Percentiles rank a stretch among this genome's conserved stretches.
Evolutionary conservation across 2,888 invertebrate genomes (phyloP).

Genomic region (Odontocolon sp.): DNA sequence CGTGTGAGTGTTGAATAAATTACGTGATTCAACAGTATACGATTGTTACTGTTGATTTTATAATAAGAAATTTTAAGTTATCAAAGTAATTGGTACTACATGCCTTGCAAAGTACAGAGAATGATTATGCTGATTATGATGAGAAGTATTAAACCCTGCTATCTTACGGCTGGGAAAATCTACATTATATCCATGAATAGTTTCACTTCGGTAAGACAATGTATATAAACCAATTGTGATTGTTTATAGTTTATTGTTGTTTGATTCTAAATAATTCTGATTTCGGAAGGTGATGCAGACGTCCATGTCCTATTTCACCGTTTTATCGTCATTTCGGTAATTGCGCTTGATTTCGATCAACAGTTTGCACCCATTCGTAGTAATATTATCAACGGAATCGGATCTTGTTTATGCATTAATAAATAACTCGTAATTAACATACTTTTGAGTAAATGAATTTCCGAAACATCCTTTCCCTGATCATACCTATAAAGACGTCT

Average conservation of each 20-base stretch:
- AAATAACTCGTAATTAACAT: too few species aligned
- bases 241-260: too few species aligned
- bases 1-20: conserved; percentile 32
- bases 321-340: neutral
- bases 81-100: conserved; percentile 11
- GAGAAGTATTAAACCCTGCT: conserved; percentile 9
- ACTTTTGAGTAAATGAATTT: too few species aligned
- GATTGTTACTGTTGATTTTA: neutral
- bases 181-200: conserved; percentile 20
- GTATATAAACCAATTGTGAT: neutral
- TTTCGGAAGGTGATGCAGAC: neutral
- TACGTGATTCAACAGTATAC: neutral
- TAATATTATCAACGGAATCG: too few species aligned
- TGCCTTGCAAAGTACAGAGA: neutral
- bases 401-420: too few species aligned
- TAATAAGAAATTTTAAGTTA: conserved; percentile 1
- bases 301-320: neutral
- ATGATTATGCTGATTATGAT: conserved; percentile 18
- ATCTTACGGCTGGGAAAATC: conserved; percentile 9
- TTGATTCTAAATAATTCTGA: neutral
- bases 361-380: too few species aligned
- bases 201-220: conserved; percentile 4
- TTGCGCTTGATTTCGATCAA: too few species aligned
- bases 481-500: too few species aligned
- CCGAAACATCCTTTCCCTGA: too few species aligned